A percentile compares a stretch with the other conserved stretches of the same genome.
Evolutionary conservation across 2,113 vertebrate genomes (phyloP).

Genomic region (Ammospiza nelsoni): DNA sequence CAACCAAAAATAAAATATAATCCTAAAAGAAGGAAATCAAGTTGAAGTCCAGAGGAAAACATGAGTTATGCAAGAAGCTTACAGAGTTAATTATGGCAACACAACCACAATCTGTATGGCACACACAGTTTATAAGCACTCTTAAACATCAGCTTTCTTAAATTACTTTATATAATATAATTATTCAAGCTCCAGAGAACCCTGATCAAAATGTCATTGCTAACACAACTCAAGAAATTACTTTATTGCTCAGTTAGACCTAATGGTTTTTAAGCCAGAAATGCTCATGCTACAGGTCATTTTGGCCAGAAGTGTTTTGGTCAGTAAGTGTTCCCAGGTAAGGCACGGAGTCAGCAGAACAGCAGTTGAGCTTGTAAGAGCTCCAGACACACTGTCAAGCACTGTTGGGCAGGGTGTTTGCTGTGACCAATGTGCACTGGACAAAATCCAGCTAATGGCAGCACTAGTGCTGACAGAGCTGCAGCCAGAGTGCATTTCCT

Average conservation of each 20-base stretch:
- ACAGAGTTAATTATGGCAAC: background rate
- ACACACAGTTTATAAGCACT: background rate
- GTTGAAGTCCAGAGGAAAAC: background rate
- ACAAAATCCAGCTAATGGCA: constrained; percentile 69
- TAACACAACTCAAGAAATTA: background rate
- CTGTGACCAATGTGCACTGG: background rate
- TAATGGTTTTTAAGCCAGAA: background rate
- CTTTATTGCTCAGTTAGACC: background rate
- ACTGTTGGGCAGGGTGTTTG: background rate
- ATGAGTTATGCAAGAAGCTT: background rate
- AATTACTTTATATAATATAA: constrained; percentile 28
- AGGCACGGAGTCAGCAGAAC: background rate
- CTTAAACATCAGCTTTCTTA: background rate
- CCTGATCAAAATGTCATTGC: background rate
- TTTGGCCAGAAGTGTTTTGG: background rate
- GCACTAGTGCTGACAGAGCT: constrained; percentile 68
- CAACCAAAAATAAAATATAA: background rate
- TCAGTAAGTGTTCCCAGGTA: background rate
- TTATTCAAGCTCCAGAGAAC: constrained; percentile 9
- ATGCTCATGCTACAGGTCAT: background rate
- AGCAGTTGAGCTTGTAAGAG: background rate
- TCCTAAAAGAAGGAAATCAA: background rate
- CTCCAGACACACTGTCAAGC: constrained; percentile 36
- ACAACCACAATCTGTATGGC: background rate
- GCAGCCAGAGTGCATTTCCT: background rate